These are phyloP conservation scores for Pterois miles DNA, from an alignment of 2,797 vertebrate genomes.

Conservation along the genomic window DNA sequence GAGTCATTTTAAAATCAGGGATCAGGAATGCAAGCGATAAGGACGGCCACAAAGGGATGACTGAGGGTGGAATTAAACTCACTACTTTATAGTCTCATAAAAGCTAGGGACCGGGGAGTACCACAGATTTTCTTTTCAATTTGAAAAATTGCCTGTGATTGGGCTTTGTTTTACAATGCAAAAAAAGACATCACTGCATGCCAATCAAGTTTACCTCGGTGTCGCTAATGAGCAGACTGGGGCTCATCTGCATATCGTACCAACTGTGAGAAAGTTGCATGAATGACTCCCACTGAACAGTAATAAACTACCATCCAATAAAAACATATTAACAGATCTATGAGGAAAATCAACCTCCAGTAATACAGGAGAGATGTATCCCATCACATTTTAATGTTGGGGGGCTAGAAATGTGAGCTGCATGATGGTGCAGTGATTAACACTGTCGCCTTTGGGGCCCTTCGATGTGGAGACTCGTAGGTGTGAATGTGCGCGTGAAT, in stretches of 20 bases:
- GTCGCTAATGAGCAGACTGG: not conserved
- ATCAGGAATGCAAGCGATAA: conserved; percentile 26
- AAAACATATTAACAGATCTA: not conserved
- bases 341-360: not conserved
- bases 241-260: conserved; percentile 33
- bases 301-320: not conserved
- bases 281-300: conserved; percentile 6
- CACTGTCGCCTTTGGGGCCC: no score
- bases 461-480: no score
- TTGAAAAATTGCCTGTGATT: conserved; percentile 33
- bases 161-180: conserved; percentile 25
- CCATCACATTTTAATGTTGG: not conserved
- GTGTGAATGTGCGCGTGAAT: no score
- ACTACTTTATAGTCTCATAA: conserved; percentile 25
- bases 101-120: not conserved
- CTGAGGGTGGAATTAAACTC: conserved; percentile 20
- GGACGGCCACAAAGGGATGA: conserved; percentile 24
- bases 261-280: conserved; percentile 10
- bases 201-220: conserved; percentile 19
- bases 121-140: conserved; percentile 3
- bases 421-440: no score
- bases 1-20: conserved; percentile 49
- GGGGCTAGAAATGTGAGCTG: not conserved
- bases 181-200: conserved; percentile 21
- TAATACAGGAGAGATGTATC: not conserved